Evolutionary conservation across 2,888 invertebrate species (phyloP), one percentile per base, ranked within the genome.

Genomic region (Drosophila parthenogenetica): DNA sequence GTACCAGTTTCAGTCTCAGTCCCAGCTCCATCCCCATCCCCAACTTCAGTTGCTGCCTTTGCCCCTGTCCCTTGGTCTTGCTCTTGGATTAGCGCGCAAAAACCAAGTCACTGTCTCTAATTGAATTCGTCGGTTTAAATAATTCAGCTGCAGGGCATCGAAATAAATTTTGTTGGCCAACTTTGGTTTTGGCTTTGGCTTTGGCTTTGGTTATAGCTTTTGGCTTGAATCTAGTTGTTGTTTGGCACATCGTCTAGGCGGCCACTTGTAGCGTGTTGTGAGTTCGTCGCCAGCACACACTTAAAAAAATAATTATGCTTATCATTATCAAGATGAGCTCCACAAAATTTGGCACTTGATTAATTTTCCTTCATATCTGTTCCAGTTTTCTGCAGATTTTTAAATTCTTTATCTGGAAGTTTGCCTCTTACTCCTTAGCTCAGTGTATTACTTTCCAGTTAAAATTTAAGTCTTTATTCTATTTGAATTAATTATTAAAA

Each of bases 121-220:
- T 91, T 91, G 91, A 91, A 91, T 91, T 91, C 91, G 90, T 91
- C 91, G 91, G 90, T 78, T 91, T 91, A 90, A 91, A 91, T 91
- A 91, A 91, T 91, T 91, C 91, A 90, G 90, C 91, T 90, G 85
- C 81, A 88, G 90, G 91, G 89, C 89, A 89, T 73, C 78, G 79
- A 81, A 82, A 84, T 83, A 89, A 85, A 89, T 89, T 84, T 89
- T 64, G 72, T 65, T 65, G 55, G 69, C 40, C 69, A 45, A 45
- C 73, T 64, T 42, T 57, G 54, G 37, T 43, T 49, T 51, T 35
- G 71, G 69, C 61, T 61, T 48, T 43, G 37, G 35, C 22, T 54
- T 16, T 16, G 71, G 69, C 61, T 61, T 48, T 43, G 37, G 35
- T 16, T 54, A n/a, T 16, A 49, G 55, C 25, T 35, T 32, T 11